Conservation (phyloP, 2,797 vertebrate genomes). For the Pteropus rufus region DNA sequence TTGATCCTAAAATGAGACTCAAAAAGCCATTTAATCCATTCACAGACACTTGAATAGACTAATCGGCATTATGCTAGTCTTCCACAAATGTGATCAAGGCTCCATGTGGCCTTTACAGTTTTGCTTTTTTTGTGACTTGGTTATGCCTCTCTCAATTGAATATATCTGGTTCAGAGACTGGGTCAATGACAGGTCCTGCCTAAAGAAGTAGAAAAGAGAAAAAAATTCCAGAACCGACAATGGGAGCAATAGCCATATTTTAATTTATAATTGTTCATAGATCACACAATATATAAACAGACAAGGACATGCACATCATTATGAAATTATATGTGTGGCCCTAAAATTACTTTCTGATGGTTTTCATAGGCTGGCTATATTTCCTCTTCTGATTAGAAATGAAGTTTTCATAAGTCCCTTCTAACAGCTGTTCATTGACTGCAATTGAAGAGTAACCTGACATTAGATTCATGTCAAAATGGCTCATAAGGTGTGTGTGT, state of each 20-base stretch:
- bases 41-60: not conserved
- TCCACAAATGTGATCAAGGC: not conserved
- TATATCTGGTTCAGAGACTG: not conserved
- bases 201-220: slow-evolving; percentile 33
- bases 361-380: not conserved
- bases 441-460: not conserved
- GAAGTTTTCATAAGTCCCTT: not conserved
- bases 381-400: not conserved
- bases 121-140: not conserved
- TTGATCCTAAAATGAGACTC: not conserved
- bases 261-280: not conserved
- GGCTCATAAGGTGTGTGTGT: not conserved
- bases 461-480: not conserved
- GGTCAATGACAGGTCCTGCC: not conserved
- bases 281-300: not conserved
- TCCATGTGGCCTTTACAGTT: not conserved
- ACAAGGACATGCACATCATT: not conserved
- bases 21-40: not conserved
- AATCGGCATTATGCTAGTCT: not conserved
- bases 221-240: not conserved
- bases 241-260: not conserved
- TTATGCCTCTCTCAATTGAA: not conserved
- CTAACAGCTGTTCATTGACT: not conserved
- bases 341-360: not conserved
- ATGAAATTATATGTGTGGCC: not conserved